A percentile compares a stretch with the other conserved stretches of the same genome.
These are phyloP conservation scores for Chaetops frenatus DNA, from an alignment of 2,113 vertebrate genomes.

Conservation along the genomic window DNA sequence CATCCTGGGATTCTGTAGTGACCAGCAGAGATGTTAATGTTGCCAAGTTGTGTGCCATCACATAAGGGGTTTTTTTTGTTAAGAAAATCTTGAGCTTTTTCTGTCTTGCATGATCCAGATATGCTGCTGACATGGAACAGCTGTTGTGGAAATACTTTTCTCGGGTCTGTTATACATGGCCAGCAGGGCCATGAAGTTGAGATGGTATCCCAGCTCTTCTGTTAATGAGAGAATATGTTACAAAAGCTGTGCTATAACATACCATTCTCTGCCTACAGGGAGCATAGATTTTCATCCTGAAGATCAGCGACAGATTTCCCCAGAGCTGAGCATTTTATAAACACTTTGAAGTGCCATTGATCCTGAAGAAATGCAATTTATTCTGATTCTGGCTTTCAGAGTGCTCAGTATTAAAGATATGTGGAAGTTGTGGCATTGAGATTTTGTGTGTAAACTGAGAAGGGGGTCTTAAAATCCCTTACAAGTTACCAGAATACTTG, in stretches of 20 bases:
- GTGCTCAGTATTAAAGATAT: neutral
- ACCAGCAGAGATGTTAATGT: neutral
- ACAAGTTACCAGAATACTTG: neutral
- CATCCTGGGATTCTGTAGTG: neutral
- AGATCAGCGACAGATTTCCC: neutral
- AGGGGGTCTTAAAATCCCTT: neutral
- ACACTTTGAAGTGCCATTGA: neutral
- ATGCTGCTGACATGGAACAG: neutral
- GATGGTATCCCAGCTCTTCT: neutral
- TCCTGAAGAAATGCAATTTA: neutral
- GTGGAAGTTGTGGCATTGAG: neutral
- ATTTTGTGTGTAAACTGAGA: neutral
- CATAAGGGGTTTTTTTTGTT: neutral
- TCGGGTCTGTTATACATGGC: fast-evolving
- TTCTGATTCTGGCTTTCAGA: neutral
- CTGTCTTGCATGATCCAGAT: neutral
- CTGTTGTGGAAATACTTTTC: neutral
- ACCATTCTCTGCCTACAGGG: neutral
- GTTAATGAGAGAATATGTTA: neutral
- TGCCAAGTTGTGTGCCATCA: neutral
- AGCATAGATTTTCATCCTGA: neutral
- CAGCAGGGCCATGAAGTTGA: neutral
- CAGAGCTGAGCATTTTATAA: neutral
- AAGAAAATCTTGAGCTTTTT: neutral
- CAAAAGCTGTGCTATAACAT: neutral